Evolutionary conservation across 2,888 invertebrate genomes (phyloP).

Genomic region (Griposia aprilina): DNA sequence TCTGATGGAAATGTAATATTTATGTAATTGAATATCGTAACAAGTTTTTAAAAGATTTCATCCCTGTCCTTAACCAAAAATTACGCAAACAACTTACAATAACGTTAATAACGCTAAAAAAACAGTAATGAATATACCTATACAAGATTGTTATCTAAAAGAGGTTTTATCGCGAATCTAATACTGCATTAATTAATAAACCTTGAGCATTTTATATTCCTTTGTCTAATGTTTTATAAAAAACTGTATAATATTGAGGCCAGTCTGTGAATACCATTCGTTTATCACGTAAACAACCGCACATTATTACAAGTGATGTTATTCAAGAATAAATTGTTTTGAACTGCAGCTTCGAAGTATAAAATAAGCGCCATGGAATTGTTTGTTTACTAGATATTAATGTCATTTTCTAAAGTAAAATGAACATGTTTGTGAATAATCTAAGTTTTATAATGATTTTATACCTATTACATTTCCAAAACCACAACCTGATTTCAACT

Average conservation of each 20-base stretch:
- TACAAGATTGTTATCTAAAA: conserved; percentile 6
- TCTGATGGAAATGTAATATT: neutral
- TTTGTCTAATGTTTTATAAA: conserved; percentile 19
- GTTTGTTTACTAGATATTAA: conserved; percentile 1
- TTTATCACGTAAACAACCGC: conserved; percentile 27
- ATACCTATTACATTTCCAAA: conserved; percentile 3
- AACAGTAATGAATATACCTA: conserved; percentile 1
- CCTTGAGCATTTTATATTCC: conserved; percentile 8
- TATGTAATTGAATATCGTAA: neutral
- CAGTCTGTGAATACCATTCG: neutral
- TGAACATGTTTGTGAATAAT: neutral
- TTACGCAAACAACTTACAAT: neutral
- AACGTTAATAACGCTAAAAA: neutral
- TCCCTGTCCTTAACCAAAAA: neutral
- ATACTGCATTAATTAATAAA: conserved; percentile 12
- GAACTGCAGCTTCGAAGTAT: neutral
- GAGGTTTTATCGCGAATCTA: conserved; percentile 7
- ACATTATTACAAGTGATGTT: conserved; percentile 8
- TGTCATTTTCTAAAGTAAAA: neutral
- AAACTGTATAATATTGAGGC: conserved; percentile 31
- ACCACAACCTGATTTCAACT: neutral
- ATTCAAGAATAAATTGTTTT: conserved; percentile 5
- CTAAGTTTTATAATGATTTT: neutral
- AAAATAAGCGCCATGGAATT: neutral
- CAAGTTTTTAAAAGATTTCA: neutral